phyloP scores from a whole-genome alignment of 2,113 vertebrate species.

The Podilymbus podiceps region DNA sequence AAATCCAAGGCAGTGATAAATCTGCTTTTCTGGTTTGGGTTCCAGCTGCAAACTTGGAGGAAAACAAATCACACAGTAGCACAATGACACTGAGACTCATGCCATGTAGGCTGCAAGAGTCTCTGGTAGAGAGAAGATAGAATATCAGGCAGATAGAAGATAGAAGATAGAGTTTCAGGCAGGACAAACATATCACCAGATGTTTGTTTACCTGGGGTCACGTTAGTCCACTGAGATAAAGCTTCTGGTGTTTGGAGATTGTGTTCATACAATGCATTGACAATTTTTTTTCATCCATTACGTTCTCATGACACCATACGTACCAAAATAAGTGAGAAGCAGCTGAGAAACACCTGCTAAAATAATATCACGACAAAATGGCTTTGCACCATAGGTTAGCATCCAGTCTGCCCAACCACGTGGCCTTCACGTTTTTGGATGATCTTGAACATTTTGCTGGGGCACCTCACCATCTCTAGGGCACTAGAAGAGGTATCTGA shows the following conservation, averaged over 20 bases:
- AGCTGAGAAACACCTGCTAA: constrained; percentile 1
- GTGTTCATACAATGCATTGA: not conserved
- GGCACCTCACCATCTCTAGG: not conserved
- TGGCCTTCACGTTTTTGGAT: not conserved
- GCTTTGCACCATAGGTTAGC: not conserved
- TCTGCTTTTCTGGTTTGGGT: not conserved
- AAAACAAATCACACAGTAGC: not conserved
- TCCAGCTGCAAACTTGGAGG: not conserved
- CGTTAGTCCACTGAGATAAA: not conserved
- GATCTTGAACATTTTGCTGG: not conserved
- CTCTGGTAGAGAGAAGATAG: not conserved
- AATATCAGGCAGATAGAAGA: not conserved
- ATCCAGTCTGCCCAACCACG: not conserved
- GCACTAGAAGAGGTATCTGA: not conserved
- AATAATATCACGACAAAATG: not conserved
- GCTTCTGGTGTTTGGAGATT: not conserved
- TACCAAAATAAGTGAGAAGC: not conserved
- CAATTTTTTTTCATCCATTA: not conserved
- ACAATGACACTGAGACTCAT: not conserved
- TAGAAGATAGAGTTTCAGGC: not conserved
- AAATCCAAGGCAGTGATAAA: not conserved
- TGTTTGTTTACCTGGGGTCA: not conserved
- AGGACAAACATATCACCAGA: not conserved
- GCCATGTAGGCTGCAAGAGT: not conserved
- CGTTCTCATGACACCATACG: not conserved